Evolutionary conservation across 2,888 invertebrate genomes (phyloP).

Genomic region (Papilio protenor): DNA sequence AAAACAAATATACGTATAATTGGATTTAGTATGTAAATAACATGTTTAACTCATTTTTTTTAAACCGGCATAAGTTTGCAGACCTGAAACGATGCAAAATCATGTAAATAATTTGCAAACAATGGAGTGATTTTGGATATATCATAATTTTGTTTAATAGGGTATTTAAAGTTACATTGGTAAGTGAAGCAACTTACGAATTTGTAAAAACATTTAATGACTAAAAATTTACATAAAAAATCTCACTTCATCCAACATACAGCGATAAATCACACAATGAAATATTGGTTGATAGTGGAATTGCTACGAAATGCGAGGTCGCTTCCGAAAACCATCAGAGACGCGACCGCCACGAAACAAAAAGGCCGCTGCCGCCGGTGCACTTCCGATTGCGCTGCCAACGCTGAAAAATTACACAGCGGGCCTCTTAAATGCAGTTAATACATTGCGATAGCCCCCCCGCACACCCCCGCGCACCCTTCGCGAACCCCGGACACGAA

Average conservation of each 20-base stretch:
- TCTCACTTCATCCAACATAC: constrained; percentile 43
- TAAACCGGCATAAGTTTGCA: too few species aligned
- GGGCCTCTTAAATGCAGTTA: constrained; percentile 62
- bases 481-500: background rate
- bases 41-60: too few species aligned
- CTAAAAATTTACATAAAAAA: constrained; percentile 31
- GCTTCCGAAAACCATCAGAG: constrained; percentile 80
- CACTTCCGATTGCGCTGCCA: constrained; percentile 81
- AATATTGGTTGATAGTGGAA: constrained; percentile 76
- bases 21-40: too few species aligned
- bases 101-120: too few species aligned
- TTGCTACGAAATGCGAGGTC: constrained; percentile 70
- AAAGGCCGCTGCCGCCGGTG: constrained; percentile 75
- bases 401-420: constrained; percentile 80
- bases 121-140: background rate
- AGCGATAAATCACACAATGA: constrained; percentile 73
- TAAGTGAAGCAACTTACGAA: background rate
- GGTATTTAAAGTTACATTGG: background rate
- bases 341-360: constrained; percentile 72
- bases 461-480: constrained; percentile 12
- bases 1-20: background rate
- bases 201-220: background rate
- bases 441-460: constrained; percentile 65
- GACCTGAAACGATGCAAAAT: too few species aligned
- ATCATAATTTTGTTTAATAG: background rate